These are phyloP conservation scores for Clepsis dumicolana DNA, from an alignment of 2,888 invertebrate genomes.

Conservation along the genomic window DNA sequence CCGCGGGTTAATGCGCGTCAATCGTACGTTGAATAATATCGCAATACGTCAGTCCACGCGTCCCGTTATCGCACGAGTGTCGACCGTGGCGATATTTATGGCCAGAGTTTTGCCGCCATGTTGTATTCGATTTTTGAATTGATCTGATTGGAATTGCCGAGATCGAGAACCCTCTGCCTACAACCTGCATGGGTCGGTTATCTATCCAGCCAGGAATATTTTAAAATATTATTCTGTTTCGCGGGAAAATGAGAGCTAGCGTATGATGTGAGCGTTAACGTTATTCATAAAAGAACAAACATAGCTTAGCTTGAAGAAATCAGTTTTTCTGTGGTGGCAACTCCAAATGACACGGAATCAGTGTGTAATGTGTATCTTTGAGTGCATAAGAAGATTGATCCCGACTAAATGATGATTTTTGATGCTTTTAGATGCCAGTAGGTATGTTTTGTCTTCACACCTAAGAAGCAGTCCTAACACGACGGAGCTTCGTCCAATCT, in stretches of 20 bases:
- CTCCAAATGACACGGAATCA: no score
- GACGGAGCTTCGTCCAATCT: constrained; percentile 82
- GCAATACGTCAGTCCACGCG: constrained; percentile 55
- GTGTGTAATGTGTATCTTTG: no score
- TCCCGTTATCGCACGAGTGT: constrained; percentile 56
- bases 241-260: no score
- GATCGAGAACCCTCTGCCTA: background rate
- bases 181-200: background rate
- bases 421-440: background rate
- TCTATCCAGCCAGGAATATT: background rate
- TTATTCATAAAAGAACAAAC: no score
- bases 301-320: no score
- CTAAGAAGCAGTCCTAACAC: no score
- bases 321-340: no score
- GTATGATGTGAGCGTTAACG: no score
- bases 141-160: constrained; percentile 15
- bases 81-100: constrained; percentile 57
- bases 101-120: constrained; percentile 51
- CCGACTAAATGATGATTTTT: no score
- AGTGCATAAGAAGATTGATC: no score
- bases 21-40: constrained; percentile 55
- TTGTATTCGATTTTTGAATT: constrained; percentile 51
- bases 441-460: background rate
- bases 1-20: constrained; percentile 36
- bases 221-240: no score